phyloP scores from a whole-genome alignment of 2,888 invertebrate genomes.

The Opisthograptis luteolata region DNA sequence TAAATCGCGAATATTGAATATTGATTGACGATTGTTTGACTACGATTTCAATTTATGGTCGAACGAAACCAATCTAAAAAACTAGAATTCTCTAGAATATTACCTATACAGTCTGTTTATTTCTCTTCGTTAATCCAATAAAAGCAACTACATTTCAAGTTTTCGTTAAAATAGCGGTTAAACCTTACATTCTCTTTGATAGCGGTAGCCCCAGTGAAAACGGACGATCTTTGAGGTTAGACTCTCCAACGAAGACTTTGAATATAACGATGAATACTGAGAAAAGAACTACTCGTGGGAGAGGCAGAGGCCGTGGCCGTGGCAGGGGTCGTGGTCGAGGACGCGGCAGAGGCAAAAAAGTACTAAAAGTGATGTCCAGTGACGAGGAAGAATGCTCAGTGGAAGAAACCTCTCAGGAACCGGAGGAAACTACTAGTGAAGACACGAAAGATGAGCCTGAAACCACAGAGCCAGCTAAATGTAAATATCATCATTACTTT shows the following conservation, averaged over 20 bases:
- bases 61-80: too few relatives aligned
- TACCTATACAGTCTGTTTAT: too few relatives aligned
- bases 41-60: too few relatives aligned
- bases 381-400: slow-evolving; percentile 83
- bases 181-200: too few relatives aligned
- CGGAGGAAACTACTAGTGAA: slow-evolving; percentile 74
- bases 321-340: slow-evolving; percentile 90
- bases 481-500: slow-evolving; percentile 50
- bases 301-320: slow-evolving; percentile 91
- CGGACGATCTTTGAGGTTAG: slow-evolving; percentile 25
- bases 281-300: slow-evolving; percentile 87
- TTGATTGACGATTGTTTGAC: too few relatives aligned
- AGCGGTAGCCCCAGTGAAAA: not conserved
- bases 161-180: too few relatives aligned
- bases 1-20: too few relatives aligned
- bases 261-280: slow-evolving; percentile 71
- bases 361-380: slow-evolving; percentile 87
- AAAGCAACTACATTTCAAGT: too few relatives aligned
- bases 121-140: too few relatives aligned
- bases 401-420: slow-evolving; percentile 81
- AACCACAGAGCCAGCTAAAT: slow-evolving; percentile 76
- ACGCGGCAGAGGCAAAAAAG: slow-evolving; percentile 89
- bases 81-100: too few relatives aligned
- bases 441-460: slow-evolving; percentile 75
- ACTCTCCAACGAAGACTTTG: slow-evolving; percentile 17